Percentiles rank a stretch among this genome's conserved stretches.
Evolutionary conservation across 2,888 invertebrate genomes (phyloP).

Genomic region (Lasioglossum figueresi): DNA sequence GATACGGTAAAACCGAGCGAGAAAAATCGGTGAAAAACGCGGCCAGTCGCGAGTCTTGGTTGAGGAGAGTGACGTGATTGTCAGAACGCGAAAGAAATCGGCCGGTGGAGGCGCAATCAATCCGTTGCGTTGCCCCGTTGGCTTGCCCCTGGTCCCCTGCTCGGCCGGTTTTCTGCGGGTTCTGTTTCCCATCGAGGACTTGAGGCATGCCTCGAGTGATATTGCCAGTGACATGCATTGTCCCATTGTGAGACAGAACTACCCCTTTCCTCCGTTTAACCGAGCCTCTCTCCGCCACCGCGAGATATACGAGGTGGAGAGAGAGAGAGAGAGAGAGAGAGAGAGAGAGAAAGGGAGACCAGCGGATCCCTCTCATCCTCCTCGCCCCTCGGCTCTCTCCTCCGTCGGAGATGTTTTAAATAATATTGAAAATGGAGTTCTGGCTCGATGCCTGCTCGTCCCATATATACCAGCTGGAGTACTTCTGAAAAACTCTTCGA

Average conservation of each 20-base stretch:
- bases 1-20: not conserved
- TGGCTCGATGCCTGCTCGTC: constrained; percentile 76
- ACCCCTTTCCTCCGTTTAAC: constrained; percentile 71
- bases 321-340: too few species aligned
- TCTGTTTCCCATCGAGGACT: constrained; percentile 64
- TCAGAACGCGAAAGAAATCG: constrained; percentile 56
- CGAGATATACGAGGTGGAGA: not conserved
- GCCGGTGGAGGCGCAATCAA: constrained; percentile 60
- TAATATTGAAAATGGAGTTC: constrained; percentile 80
- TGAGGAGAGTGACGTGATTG: constrained; percentile 34
- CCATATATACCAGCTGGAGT: constrained; percentile 68
- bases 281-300: constrained; percentile 30
- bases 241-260: constrained; percentile 74
- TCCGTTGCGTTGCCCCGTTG: constrained; percentile 36
- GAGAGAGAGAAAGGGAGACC: not conserved
- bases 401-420: constrained; percentile 73
- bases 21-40: not conserved
- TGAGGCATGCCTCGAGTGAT: constrained; percentile 75
- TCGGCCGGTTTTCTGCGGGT: constrained; percentile 18
- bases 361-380: not conserved
- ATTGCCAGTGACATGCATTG: constrained; percentile 80
- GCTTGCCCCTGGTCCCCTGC: constrained; percentile 5
- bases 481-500: constrained; percentile 61
- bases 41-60: not conserved
- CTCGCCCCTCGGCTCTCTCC: constrained; percentile 20